Percentiles rank a stretch among this genome's conserved stretches.
Evolutionary conservation across 2,888 invertebrate species (phyloP).

Genomic region (Coenonympha arcania): DNA sequence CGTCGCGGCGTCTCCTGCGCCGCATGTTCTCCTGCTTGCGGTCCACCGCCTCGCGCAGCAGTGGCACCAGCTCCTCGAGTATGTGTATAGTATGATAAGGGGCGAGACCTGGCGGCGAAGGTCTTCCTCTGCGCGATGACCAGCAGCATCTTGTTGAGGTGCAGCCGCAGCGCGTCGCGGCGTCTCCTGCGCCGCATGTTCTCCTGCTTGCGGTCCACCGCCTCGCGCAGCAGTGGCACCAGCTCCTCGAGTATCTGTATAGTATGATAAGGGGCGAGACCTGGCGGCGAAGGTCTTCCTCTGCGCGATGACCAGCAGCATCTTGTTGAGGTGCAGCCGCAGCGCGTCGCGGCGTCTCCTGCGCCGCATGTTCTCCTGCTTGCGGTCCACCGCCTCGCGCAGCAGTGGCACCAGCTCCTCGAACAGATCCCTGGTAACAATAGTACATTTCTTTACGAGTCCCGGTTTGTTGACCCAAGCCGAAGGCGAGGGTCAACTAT

Average conservation of each 20-base stretch:
- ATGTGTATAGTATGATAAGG: too few species aligned
- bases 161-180: constrained; percentile 92
- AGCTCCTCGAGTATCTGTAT: constrained; percentile 99
- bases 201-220: constrained; percentile 97
- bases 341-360: constrained; percentile 92
- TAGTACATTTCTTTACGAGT: too few species aligned
- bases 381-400: constrained; percentile 96
- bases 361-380: constrained; percentile 96
- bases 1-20: constrained; percentile 90
- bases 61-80: constrained; percentile 94
- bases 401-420: constrained; percentile 94
- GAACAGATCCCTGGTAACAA: constrained; percentile 86
- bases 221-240: constrained; percentile 91
- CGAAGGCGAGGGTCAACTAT: too few species aligned
- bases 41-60: constrained; percentile 96
- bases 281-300: constrained; percentile 89
- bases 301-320: constrained; percentile 93
- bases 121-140: constrained; percentile 93
- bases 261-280: too few species aligned
- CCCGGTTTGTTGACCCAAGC: too few species aligned
- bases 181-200: constrained; percentile 93
- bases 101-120: constrained; percentile 86
- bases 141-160: constrained; percentile 92
- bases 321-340: constrained; percentile 90
- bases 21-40: constrained; percentile 98